Evolutionary conservation across 2,888 invertebrate genomes (phyloP).

Genomic region (Frankliniella fusca): DNA sequence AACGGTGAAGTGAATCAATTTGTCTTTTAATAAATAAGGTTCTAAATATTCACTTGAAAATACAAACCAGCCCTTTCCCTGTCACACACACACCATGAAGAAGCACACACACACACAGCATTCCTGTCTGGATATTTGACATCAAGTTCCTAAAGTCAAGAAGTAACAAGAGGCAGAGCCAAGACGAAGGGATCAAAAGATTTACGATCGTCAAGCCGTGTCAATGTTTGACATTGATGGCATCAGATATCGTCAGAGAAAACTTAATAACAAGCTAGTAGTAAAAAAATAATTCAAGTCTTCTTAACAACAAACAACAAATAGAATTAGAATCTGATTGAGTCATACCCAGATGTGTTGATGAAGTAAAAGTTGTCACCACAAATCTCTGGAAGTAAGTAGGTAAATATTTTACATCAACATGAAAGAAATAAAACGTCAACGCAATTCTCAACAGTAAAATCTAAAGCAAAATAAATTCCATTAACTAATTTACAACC

Average conservation of each 20-base stretch:
- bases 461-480: not conserved
- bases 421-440: not conserved
- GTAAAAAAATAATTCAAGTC: constrained; percentile 17
- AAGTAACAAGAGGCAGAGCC: no score
- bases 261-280: not conserved
- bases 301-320: constrained; percentile 10
- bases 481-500: not conserved
- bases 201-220: not conserved
- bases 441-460: not conserved
- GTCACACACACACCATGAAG: no score
- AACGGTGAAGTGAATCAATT: no score
- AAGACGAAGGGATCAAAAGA: no score
- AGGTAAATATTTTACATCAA: not conserved
- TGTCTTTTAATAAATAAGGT: no score
- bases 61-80: no score
- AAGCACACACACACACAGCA: no score
- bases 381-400: not conserved
- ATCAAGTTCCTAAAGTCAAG: no score
- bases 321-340: not conserved
- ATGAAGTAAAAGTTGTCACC: no score
- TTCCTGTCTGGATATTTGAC: no score
- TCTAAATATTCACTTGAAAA: no score
- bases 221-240: constrained; percentile 7
- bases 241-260: no score
- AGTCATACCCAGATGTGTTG: not conserved